Percentiles rank a stretch among this genome's conserved stretches.
Evolutionary conservation across 2,888 invertebrate species (phyloP).

Genomic region (Ichneumon xanthorius): DNA sequence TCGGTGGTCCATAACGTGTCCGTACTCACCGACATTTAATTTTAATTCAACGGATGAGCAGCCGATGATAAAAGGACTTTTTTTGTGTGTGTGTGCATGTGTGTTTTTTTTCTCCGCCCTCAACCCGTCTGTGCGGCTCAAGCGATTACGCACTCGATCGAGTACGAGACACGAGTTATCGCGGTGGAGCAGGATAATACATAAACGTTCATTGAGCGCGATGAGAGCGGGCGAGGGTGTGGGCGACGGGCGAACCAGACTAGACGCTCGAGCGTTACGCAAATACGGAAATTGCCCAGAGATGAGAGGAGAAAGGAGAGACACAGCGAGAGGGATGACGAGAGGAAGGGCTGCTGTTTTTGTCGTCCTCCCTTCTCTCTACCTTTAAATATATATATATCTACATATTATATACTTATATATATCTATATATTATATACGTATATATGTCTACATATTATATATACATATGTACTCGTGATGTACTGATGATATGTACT

Average conservation of each 20-base stretch:
- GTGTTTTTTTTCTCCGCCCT: constrained; percentile 22
- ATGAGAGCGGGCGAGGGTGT: constrained; percentile 13
- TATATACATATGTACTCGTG: background rate
- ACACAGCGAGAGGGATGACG: constrained; percentile 45
- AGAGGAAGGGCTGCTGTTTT: constrained; percentile 61
- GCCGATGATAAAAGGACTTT: constrained; percentile 11
- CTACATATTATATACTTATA: background rate
- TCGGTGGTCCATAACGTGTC: background rate
- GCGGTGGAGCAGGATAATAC: constrained; percentile 38
- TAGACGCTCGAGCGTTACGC: constrained; percentile 28
- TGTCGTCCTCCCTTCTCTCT: constrained; percentile 39
- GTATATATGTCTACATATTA: background rate
- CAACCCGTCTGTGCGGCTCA: constrained; percentile 9
- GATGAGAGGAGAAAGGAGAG: constrained; percentile 57
- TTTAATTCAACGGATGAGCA: constrained; percentile 26
- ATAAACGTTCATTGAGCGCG: constrained; percentile 54
- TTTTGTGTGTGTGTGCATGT: too few relatives aligned
- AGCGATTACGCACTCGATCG: constrained; percentile 60
- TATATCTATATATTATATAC: background rate
- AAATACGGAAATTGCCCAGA: constrained; percentile 56
- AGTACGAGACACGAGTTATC: constrained; percentile 56
- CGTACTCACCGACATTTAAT: constrained; percentile 11
- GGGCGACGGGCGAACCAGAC: constrained; percentile 18
- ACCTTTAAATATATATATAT: background rate
- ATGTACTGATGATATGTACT: background rate